Evolutionary conservation across 1,140 invertebrate genomes (phyloP).

Genomic region (Leguminivora glycinivorella): DNA sequence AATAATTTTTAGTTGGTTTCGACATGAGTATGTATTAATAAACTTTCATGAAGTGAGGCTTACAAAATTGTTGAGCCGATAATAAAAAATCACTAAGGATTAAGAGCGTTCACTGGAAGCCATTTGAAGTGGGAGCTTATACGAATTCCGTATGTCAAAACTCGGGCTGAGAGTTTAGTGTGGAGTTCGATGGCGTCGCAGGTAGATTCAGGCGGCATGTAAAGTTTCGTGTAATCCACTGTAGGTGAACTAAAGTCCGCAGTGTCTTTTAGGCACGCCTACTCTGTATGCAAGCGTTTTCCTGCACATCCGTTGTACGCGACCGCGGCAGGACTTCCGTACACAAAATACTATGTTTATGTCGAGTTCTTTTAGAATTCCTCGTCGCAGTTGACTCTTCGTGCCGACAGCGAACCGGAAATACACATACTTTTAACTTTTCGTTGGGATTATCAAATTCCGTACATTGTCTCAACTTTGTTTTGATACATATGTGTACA

Average conservation of each 20-base stretch:
- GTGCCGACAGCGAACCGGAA: conserved; percentile 59
- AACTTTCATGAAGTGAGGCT: conserved; percentile 6
- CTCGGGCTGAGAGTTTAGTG: neutral
- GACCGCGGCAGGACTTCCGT: conserved; percentile 72
- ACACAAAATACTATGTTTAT: conserved; percentile 75
- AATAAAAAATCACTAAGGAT: conserved; percentile 10
- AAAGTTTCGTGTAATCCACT: conserved; percentile 72
- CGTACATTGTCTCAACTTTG: conserved; percentile 4
- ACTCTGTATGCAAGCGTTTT: conserved; percentile 76
- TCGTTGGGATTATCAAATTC: conserved; percentile 32
- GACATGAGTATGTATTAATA: conserved; percentile 35
- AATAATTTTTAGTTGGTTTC: conserved; percentile 66
- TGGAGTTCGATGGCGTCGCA: conserved; percentile 27
- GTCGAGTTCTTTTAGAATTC: conserved; percentile 74
- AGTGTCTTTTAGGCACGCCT: conserved; percentile 76
- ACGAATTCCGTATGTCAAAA: neutral
- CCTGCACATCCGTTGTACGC: conserved; percentile 74
- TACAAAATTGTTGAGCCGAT: conserved; percentile 9
- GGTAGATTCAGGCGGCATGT: conserved; percentile 66
- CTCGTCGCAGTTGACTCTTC: conserved; percentile 65
- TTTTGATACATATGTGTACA: neutral
- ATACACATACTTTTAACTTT: conserved; percentile 54
- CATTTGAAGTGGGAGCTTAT: neutral
- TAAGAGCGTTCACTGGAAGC: conserved; percentile 5
- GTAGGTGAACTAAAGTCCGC: conserved; percentile 70